A percentile compares a stretch with the other conserved stretches of the same genome.
phyloP scores from a whole-genome alignment of 2,888 invertebrate genomes.

The Amiota mariae region DNA sequence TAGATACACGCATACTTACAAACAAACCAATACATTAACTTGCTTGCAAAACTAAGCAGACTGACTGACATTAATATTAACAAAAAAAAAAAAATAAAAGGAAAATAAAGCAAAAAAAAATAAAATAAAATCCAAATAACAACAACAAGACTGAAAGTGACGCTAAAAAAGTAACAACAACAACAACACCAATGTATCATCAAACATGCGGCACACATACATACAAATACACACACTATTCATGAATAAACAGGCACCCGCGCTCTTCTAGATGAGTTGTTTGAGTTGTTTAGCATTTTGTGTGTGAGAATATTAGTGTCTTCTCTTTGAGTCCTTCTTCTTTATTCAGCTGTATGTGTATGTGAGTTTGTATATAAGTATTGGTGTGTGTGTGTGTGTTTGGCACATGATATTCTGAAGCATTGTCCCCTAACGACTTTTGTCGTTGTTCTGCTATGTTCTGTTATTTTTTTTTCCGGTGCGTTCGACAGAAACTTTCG shows the following conservation, averaged over 20 bases:
- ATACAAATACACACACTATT: constrained; percentile 40
- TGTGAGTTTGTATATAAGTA: background rate
- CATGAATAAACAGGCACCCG: background rate
- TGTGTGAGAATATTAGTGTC: background rate
- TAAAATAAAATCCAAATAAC: too few relatives aligned
- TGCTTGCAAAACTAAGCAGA: constrained; percentile 45
- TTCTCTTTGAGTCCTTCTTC: background rate
- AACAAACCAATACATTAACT: constrained; percentile 33
- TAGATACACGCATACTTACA: background rate
- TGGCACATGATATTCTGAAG: constrained; percentile 23
- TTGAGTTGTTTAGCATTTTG: background rate
- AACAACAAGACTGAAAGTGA: constrained; percentile 47
- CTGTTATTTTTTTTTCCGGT: background rate
- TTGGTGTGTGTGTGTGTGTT: constrained; percentile 30
- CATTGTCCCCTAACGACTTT: background rate
- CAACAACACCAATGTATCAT: constrained; percentile 48
- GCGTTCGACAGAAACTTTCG: constrained; percentile 24
- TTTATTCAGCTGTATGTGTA: background rate
- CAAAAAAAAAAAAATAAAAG: constrained; percentile 11
- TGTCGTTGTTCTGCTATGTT: too few relatives aligned
- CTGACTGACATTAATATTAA: constrained; percentile 63
- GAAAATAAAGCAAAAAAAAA: background rate
- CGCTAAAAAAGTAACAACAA: constrained; percentile 10
- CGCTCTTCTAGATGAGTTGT: background rate
- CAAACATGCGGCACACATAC: constrained; percentile 59